Percentiles rank a stretch among this genome's conserved stretches.
Evolutionary conservation across 2,888 invertebrate genomes (phyloP).

Genomic region (Gymnosoma rotundatum): DNA sequence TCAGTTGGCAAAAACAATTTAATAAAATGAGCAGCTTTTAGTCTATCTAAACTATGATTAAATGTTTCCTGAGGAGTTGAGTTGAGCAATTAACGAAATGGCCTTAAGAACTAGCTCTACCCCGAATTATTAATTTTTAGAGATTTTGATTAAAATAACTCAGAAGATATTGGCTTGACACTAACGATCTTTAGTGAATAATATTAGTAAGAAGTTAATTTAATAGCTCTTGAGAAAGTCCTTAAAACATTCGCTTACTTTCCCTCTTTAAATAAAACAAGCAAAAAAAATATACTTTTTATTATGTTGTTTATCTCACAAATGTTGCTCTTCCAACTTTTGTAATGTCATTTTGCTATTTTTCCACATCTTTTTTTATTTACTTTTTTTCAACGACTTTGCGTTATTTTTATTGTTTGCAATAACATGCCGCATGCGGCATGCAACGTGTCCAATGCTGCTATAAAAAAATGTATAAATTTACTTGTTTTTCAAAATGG

Average conservation of each 20-base stretch:
- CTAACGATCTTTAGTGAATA: too few species aligned
- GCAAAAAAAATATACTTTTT: constrained; percentile 3
- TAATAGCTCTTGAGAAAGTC: too few species aligned
- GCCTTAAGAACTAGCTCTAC: too few species aligned
- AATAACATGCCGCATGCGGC: constrained; percentile 71
- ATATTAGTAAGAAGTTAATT: too few species aligned
- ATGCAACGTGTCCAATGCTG: constrained; percentile 70
- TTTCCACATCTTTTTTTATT: constrained; percentile 4
- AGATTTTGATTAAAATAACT: too few species aligned
- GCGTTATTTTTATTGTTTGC: constrained; percentile 70
- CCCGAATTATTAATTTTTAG: too few species aligned
- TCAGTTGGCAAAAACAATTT: too few species aligned
- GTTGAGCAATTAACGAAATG: too few species aligned
- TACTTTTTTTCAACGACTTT: constrained; percentile 52
- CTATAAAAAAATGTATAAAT: constrained; percentile 66
- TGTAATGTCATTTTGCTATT: constrained; percentile 59
- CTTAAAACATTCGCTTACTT: constrained; percentile 11
- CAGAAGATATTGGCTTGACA: too few species aligned
- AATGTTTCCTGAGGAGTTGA: too few species aligned
- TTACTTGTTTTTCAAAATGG: constrained; percentile 69
- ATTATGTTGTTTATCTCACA: constrained; percentile 56
- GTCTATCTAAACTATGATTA: too few species aligned
- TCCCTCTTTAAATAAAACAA: constrained; percentile 9
- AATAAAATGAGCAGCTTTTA: too few species aligned
- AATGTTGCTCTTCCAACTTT: constrained; percentile 47